Percentiles rank a stretch among this genome's conserved stretches.
phyloP scores from a whole-genome alignment of 2,888 invertebrate genomes.

The Nephrocerus scutellatus region DNA sequence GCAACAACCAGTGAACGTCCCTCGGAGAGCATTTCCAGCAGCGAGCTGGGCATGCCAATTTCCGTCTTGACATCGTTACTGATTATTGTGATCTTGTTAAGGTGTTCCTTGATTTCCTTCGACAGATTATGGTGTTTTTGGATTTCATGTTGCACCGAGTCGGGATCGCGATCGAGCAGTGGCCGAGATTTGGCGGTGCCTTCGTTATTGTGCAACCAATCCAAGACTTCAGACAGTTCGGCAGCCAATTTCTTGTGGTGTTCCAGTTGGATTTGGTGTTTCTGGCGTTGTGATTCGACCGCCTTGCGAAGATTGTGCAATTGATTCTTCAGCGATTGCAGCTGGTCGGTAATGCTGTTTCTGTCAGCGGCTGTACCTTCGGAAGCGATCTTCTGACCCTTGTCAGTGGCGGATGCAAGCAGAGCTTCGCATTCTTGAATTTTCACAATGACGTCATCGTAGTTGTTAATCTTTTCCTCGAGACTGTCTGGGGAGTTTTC shows the following conservation, averaged over 20 bases:
- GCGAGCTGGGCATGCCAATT: constrained; percentile 69
- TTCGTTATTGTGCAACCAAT: constrained; percentile 78
- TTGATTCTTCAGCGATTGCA: constrained; percentile 81
- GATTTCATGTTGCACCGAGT: constrained; percentile 75
- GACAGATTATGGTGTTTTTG: constrained; percentile 65
- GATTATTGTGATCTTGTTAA: constrained; percentile 63
- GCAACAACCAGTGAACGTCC: constrained; percentile 70
- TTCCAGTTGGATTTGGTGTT: constrained; percentile 79
- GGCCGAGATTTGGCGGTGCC: constrained; percentile 75
- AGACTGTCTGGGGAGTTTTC: constrained; percentile 75
- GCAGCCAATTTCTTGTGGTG: constrained; percentile 79
- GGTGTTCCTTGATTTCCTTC: constrained; percentile 60
- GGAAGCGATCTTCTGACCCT: constrained; percentile 86
- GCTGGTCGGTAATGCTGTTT: constrained; percentile 78
- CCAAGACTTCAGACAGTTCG: constrained; percentile 74
- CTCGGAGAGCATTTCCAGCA: constrained; percentile 79
- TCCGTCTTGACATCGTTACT: constrained; percentile 67
- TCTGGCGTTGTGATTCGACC: constrained; percentile 78
- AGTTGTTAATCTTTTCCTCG: constrained; percentile 80
- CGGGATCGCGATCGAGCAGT: constrained; percentile 66
- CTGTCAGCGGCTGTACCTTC: constrained; percentile 83
- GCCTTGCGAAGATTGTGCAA: constrained; percentile 68
- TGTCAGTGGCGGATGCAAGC: constrained; percentile 79
- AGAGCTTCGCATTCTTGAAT: constrained; percentile 87
- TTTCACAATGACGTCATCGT: constrained; percentile 76